A percentile compares a stretch with the other conserved stretches of the same genome.
phyloP scores from a whole-genome alignment of 2,797 vertebrate species.

The Myripristis jacobus region DNA sequence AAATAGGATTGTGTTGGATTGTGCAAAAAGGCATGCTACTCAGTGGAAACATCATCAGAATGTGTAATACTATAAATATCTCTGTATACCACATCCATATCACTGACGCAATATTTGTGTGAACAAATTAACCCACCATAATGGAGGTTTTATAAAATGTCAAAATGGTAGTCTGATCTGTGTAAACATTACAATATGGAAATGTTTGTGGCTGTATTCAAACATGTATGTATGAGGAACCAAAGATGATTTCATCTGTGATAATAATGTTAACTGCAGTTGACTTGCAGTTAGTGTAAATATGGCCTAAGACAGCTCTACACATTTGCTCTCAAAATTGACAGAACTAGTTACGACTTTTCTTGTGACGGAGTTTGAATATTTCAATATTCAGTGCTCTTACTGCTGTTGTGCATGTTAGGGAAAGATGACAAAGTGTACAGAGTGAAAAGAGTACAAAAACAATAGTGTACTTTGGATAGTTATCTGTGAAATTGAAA shows the following conservation, averaged over 20 bases:
- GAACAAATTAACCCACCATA: too few relatives aligned
- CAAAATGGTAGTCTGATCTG: neutral
- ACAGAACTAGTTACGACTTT: too few relatives aligned
- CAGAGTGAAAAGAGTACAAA: neutral
- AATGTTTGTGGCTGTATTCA: too few relatives aligned
- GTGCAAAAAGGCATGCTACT: neutral
- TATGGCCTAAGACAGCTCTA: neutral
- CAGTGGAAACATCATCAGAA: neutral
- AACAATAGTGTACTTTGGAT: too few relatives aligned
- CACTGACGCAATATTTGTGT: too few relatives aligned
- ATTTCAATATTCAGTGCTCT: slow-evolving; percentile 39
- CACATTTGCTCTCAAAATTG: too few relatives aligned
- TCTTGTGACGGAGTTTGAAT: slow-evolving; percentile 20
- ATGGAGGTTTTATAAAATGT: too few relatives aligned
- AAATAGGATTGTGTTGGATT: too few relatives aligned
- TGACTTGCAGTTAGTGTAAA: neutral
- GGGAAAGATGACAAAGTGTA: neutral
- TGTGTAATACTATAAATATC: neutral
- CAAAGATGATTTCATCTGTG: neutral
- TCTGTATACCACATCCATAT: too few relatives aligned
- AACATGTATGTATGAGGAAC: too few relatives aligned
- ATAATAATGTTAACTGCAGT: neutral
- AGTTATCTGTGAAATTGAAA: too few relatives aligned
- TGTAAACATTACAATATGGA: neutral
- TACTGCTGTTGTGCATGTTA: neutral